These are phyloP conservation scores for Meriones unguiculatus DNA, from an alignment of 2,113 vertebrate species.

Conservation along the genomic window DNA sequence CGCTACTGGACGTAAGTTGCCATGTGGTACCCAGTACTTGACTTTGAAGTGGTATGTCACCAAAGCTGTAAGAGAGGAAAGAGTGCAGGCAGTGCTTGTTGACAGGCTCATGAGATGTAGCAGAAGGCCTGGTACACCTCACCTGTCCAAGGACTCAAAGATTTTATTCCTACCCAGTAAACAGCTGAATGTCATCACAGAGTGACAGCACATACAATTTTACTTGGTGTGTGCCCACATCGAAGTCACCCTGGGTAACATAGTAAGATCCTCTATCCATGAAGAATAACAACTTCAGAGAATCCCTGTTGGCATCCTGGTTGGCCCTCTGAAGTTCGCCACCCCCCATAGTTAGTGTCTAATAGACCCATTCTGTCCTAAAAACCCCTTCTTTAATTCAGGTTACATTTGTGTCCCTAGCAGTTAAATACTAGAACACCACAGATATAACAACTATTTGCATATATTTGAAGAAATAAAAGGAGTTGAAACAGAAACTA, in stretches of 20 bases:
- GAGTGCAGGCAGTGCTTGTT: background rate
- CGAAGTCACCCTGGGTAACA: background rate
- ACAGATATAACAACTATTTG: conserved; percentile 18
- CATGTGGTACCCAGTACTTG: background rate
- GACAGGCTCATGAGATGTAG: background rate
- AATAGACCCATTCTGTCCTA: background rate
- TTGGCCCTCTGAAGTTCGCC: background rate
- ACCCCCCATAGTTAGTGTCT: background rate
- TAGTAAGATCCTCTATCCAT: background rate
- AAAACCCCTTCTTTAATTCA: background rate
- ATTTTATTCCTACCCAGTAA: background rate
- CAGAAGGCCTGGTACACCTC: background rate
- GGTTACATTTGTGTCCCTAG: background rate
- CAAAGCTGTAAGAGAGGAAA: background rate
- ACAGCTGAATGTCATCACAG: background rate
- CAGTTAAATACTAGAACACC: background rate
- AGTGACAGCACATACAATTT: background rate
- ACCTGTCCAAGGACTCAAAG: background rate
- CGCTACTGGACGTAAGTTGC: background rate
- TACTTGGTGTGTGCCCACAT: background rate
- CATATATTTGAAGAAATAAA: conserved; percentile 7
- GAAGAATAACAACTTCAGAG: background rate
- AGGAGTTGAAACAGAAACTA: conserved; percentile 21
- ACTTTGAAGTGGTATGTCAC: background rate
- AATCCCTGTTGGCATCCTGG: background rate